Conservation (phyloP, 53 echinoderm and acorn worm species). For the Hippasteria phrygiana region DNA sequence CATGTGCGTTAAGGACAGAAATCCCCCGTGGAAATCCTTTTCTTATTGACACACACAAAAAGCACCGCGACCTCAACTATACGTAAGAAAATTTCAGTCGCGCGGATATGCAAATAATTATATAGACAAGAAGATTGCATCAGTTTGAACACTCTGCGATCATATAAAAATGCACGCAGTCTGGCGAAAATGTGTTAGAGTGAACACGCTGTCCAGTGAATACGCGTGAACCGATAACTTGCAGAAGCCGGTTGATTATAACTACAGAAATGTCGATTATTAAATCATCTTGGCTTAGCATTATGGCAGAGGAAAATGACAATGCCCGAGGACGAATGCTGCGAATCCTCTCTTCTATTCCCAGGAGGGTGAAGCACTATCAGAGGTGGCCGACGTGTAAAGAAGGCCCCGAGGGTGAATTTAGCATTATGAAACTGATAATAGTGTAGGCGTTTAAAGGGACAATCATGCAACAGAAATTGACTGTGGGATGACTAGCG, state of each 20-base stretch:
- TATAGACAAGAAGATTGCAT: too few relatives aligned
- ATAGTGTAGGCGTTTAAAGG: not conserved
- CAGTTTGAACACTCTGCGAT: too few relatives aligned
- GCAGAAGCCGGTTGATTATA: too few relatives aligned
- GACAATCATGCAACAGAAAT: not conserved
- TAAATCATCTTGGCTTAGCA: too few relatives aligned
- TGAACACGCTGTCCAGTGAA: not conserved
- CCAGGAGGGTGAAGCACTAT: constrained; percentile 31
- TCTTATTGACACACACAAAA: too few relatives aligned
- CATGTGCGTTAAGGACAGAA: not conserved
- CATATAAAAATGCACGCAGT: not conserved
- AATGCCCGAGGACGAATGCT: not conserved
- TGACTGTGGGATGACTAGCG: too few relatives aligned
- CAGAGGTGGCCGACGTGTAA: not conserved
- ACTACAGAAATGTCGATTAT: too few relatives aligned
- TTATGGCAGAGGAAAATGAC: not conserved
- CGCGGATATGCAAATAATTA: too few relatives aligned
- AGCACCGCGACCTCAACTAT: not conserved
- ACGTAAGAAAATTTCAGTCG: too few relatives aligned
- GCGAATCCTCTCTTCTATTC: not conserved
- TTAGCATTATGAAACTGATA: constrained; percentile 14
- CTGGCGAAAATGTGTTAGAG: not conserved
- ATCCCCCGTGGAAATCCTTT: too few relatives aligned
- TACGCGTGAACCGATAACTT: not conserved
- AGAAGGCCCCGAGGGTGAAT: not conserved